Conservation (phyloP, 53 echinoderm and acorn worm genomes). For the Apostichopus leukothele region DNA sequence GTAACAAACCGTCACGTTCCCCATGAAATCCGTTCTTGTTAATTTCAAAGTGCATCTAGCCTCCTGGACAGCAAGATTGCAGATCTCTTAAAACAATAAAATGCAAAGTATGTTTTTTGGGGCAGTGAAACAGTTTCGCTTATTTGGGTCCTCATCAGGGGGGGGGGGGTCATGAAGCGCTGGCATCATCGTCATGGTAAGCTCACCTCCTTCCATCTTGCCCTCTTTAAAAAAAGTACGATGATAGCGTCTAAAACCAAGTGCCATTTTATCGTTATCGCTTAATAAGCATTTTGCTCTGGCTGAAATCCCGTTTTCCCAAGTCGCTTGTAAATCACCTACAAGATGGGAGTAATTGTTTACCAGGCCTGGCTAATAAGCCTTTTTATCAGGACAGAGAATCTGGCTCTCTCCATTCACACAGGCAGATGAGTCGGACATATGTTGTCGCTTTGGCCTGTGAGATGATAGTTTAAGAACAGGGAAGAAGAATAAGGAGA, state of each 20-base stretch:
- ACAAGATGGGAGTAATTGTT: not conserved
- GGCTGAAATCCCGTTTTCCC: not conserved
- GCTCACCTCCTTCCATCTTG: no score
- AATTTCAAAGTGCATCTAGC: no score
- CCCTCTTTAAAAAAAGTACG: no score
- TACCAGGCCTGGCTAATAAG: not conserved
- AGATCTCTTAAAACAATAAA: not conserved
- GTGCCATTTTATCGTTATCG: not conserved
- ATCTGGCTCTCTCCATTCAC: not conserved
- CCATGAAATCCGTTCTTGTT: no score
- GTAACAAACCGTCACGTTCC: no score
- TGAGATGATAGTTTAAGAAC: no score
- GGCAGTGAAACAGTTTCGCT: not conserved
- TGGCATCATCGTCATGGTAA: no score
- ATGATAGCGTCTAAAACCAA: no score
- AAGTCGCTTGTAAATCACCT: not conserved
- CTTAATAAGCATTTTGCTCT: not conserved
- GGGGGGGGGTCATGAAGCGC: not conserved
- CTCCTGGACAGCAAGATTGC: not conserved
- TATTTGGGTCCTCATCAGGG: not conserved
- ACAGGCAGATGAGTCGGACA: not conserved
- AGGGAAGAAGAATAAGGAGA: no score
- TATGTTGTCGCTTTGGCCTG: not conserved
- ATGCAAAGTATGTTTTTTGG: not conserved
- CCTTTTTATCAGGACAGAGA: not conserved